phyloP scores from a whole-genome alignment of 2,888 invertebrate species.

The Ramazzottius varieornatus region DNA sequence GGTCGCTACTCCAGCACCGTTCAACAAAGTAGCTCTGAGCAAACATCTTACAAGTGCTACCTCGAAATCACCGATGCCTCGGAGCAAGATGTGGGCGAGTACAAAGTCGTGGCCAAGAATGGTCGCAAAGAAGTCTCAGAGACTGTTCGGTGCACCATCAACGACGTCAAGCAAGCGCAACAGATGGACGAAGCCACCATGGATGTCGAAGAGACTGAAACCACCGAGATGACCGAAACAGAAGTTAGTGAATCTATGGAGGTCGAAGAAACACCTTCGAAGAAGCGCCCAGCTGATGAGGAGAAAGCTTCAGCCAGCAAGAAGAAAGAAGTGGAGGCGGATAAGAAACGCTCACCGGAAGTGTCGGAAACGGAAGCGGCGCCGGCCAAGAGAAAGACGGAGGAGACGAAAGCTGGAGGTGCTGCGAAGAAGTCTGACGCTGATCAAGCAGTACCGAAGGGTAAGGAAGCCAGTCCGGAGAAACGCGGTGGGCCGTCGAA shows the following conservation, averaged over 20 bases:
- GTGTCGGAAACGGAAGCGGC: slow-evolving; percentile 8
- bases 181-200: slow-evolving; percentile 7
- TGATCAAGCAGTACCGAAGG: slow-evolving; percentile 8
- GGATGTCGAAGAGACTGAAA: slow-evolving; percentile 7
- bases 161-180: background rate
- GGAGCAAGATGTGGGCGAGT: slow-evolving; percentile 54
- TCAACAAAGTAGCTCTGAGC: slow-evolving; percentile 48
- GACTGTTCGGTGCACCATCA: background rate
- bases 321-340: slow-evolving; percentile 9
- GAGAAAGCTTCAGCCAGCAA: background rate
- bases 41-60: slow-evolving; percentile 57
- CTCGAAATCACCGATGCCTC: slow-evolving; percentile 61
- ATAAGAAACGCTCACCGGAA: slow-evolving; percentile 5
- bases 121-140: slow-evolving; percentile 62
- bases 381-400: slow-evolving; percentile 5
- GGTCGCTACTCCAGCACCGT: slow-evolving; percentile 12
- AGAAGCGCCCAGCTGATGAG: background rate
- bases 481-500: background rate
- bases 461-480: background rate
- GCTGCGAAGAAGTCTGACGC: slow-evolving; percentile 14
- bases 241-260: slow-evolving; percentile 9
- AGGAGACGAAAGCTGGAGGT: slow-evolving; percentile 10
- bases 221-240: slow-evolving; percentile 8
- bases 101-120: slow-evolving; percentile 66
- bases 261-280: slow-evolving; percentile 1